These are phyloP conservation scores for Rhineura floridana DNA, from an alignment of 2,113 vertebrate genomes.

Conservation along the genomic window DNA sequence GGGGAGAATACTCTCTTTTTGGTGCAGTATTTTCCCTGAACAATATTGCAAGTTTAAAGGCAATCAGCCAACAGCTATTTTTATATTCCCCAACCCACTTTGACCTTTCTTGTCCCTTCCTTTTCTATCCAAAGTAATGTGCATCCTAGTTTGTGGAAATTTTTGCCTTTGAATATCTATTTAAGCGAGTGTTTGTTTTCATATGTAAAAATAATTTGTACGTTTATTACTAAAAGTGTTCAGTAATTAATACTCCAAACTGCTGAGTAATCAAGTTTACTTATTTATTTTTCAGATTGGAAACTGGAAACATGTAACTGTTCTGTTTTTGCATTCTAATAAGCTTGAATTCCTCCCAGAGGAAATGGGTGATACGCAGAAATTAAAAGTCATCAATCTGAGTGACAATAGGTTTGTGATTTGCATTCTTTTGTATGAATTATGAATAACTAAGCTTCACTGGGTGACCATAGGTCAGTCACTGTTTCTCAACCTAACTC, in stretches of 20 bases:
- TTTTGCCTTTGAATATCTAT: background rate
- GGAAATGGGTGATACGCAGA: slow-evolving; percentile 98
- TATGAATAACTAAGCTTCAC: slow-evolving; percentile 25
- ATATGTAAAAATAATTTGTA: background rate
- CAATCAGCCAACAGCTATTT: background rate
- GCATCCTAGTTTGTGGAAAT: background rate
- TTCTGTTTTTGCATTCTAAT: slow-evolving; percentile 97
- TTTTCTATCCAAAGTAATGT: background rate
- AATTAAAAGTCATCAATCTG: slow-evolving; percentile 95
- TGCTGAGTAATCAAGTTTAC: background rate
- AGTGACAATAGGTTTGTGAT: slow-evolving; percentile 95
- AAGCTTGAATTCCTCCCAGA: slow-evolving; percentile 95
- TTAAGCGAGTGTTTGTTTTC: background rate
- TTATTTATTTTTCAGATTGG: slow-evolving; percentile 82
- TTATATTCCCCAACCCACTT: background rate
- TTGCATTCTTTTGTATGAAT: slow-evolving; percentile 43
- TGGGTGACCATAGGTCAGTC: background rate
- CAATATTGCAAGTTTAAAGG: background rate
- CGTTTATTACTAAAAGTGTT: background rate
- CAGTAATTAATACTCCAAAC: background rate
- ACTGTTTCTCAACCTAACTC: background rate
- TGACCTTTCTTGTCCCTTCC: background rate
- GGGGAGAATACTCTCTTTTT: background rate
- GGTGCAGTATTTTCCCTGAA: background rate
- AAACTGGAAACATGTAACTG: slow-evolving; percentile 90